Evolutionary conservation across 2,113 vertebrate genomes (phyloP).

Genomic region (Halcyon malimbica): DNA sequence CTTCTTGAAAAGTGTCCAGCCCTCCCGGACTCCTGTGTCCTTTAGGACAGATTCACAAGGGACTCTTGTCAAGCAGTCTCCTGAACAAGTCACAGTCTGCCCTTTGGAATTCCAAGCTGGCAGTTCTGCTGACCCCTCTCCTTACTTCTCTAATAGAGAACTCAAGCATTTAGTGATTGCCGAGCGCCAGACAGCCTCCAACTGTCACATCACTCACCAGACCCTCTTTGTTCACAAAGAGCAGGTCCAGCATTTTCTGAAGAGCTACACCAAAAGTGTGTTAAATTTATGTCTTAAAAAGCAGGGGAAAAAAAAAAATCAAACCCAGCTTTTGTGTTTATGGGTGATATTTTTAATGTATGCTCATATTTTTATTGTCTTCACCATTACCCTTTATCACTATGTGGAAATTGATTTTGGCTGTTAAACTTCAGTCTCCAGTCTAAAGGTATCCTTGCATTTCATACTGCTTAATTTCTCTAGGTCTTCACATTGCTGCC

Average conservation of each 20-base stretch:
- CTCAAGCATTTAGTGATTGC: no score
- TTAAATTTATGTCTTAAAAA: neutral
- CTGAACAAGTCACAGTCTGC: no score
- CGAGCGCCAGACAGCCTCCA: no score
- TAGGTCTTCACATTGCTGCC: neutral
- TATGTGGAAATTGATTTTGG: neutral
- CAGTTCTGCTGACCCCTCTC: no score
- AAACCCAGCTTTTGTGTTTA: neutral
- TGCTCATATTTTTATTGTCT: neutral
- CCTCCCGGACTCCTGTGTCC: no score
- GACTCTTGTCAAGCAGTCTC: no score
- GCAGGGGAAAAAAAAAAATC: neutral
- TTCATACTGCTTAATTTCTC: neutral
- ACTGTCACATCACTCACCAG: no score
- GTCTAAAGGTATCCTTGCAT: neutral
- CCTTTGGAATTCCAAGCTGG: no score
- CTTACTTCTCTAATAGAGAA: no score
- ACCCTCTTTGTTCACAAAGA: no score
- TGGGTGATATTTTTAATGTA: neutral
- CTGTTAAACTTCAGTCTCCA: neutral
- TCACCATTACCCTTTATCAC: neutral
- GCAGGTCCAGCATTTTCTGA: neutral
- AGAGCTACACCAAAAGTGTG: neutral
- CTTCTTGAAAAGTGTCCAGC: no score
- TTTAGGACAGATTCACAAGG: no score